A percentile compares a stretch with the other conserved stretches of the same genome.
Evolutionary conservation across 1,140 invertebrate species (phyloP).

Genomic region (Branchinecta lindahli): DNA sequence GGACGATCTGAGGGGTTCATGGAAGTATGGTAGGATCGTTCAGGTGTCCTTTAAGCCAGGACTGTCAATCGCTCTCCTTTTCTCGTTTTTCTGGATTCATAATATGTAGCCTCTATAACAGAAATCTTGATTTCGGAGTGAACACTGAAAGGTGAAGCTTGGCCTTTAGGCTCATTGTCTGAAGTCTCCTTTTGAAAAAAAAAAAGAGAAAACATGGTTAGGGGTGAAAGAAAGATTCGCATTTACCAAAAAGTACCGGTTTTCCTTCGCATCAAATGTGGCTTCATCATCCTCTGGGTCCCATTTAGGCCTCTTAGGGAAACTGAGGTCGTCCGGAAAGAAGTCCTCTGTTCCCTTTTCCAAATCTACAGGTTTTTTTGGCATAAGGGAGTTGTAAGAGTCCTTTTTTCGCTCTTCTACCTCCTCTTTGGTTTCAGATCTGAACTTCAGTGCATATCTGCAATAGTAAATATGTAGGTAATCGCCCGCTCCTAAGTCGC

Average conservation of each 20-base stretch:
- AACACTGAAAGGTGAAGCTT: too few species aligned
- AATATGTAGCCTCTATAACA: too few species aligned
- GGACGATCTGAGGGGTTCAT: too few species aligned
- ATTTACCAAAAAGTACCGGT: neutral
- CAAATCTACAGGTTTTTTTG: slow-evolving; percentile 28
- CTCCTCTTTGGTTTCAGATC: slow-evolving; percentile 31
- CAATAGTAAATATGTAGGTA: neutral
- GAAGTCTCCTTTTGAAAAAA: too few species aligned
- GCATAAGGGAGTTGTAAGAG: slow-evolving; percentile 25
- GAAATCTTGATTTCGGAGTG: too few species aligned
- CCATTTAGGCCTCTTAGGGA: slow-evolving; percentile 37
- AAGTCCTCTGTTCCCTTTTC: slow-evolving; percentile 31
- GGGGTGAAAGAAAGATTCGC: neutral
- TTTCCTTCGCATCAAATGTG: neutral
- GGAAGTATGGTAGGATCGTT: too few species aligned
- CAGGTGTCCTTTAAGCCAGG: too few species aligned
- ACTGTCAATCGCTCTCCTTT: too few species aligned
- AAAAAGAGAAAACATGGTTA: too few species aligned
- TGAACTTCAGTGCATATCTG: slow-evolving; percentile 33
- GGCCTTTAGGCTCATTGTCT: too few species aligned
- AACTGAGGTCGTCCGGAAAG: slow-evolving; percentile 31
- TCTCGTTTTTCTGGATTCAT: too few species aligned
- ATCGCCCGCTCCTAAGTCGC: too few species aligned
- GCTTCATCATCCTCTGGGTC: slow-evolving; percentile 17
- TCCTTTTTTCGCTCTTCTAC: slow-evolving; percentile 29